Percentiles rank a stretch among this genome's conserved stretches.
These are phyloP conservation scores for Oriolus oriolus DNA, from an alignment of 2,113 vertebrate genomes.

Conservation along the genomic window DNA sequence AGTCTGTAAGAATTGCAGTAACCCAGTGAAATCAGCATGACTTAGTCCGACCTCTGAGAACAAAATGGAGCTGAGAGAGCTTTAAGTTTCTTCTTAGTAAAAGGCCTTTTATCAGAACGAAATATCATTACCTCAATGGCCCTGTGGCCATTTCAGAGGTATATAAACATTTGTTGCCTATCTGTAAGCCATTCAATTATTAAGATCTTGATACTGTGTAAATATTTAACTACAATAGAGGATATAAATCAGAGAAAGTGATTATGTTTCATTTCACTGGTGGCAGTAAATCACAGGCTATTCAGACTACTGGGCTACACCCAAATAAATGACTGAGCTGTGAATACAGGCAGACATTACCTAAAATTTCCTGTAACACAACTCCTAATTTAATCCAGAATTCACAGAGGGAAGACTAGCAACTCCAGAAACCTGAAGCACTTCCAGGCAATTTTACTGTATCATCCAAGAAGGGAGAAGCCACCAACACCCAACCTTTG, in stretches of 20 bases:
- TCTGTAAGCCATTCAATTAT: slow-evolving; percentile 53
- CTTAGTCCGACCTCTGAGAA: not conserved
- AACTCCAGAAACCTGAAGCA: not conserved
- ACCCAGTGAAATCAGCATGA: not conserved
- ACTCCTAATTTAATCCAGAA: not conserved
- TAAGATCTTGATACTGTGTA: slow-evolving; percentile 38
- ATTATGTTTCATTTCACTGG: slow-evolving; percentile 37
- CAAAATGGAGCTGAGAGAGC: not conserved
- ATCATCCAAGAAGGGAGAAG: not conserved
- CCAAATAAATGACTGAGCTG: not conserved
- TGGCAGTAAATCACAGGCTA: slow-evolving; percentile 37
- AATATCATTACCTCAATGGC: slow-evolving; percentile 23
- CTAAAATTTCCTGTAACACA: not conserved
- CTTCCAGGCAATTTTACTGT: not conserved
- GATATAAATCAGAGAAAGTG: slow-evolving; percentile 16
- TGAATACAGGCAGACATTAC: not conserved
- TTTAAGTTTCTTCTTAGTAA: not conserved
- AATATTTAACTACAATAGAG: slow-evolving; percentile 57
- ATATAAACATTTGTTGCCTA: slow-evolving; percentile 55
- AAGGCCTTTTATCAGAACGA: not conserved
- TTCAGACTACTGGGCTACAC: slow-evolving; percentile 29
- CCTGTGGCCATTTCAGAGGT: slow-evolving; percentile 22
- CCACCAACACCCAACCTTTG: not conserved
- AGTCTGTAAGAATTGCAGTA: not conserved
- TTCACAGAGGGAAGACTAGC: not conserved